These are phyloP conservation scores for Campaea margaritaria DNA, from an alignment of 2,888 invertebrate species.

Conservation along the genomic window DNA sequence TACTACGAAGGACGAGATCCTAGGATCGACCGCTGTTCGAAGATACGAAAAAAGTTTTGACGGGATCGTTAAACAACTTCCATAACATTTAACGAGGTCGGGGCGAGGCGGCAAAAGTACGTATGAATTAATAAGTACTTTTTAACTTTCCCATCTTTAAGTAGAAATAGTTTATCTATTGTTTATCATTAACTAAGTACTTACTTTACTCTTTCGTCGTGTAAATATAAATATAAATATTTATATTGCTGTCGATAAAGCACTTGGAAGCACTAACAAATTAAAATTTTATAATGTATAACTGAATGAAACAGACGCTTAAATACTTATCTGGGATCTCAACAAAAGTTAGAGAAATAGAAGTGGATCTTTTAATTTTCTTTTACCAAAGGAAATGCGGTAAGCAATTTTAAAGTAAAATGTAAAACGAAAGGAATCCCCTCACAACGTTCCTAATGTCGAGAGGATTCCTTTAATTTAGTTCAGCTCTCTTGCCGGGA, in stretches of 20 bases:
- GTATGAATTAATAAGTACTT: conserved; percentile 34
- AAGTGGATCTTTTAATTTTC: background rate
- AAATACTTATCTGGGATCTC: background rate
- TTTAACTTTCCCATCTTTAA: conserved; percentile 14
- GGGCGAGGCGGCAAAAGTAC: conserved; percentile 28
- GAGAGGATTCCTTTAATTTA: conserved; percentile 22
- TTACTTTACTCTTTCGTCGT: too few relatives aligned
- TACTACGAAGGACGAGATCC: conserved; percentile 28
- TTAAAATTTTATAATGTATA: too few relatives aligned
- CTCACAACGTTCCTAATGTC: conserved; percentile 14
- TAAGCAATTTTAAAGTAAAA: background rate
- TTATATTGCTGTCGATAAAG: too few relatives aligned
- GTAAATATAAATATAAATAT: too few relatives aligned
- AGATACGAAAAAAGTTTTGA: conserved; percentile 44
- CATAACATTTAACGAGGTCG: conserved; percentile 45
- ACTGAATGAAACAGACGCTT: too few relatives aligned
- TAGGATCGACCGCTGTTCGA: conserved; percentile 34
- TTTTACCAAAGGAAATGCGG: background rate
- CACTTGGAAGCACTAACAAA: too few relatives aligned
- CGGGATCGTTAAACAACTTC: conserved; percentile 44
- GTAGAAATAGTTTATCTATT: conserved; percentile 9
- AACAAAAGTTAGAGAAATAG: background rate
- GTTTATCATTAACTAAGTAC: background rate
- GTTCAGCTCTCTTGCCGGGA: conserved; percentile 19
- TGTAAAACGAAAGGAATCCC: conserved; percentile 13